phyloP scores from a whole-genome alignment of 92 coral and sea anemone genomes.

The Parazoanthus atlanticus region DNA sequence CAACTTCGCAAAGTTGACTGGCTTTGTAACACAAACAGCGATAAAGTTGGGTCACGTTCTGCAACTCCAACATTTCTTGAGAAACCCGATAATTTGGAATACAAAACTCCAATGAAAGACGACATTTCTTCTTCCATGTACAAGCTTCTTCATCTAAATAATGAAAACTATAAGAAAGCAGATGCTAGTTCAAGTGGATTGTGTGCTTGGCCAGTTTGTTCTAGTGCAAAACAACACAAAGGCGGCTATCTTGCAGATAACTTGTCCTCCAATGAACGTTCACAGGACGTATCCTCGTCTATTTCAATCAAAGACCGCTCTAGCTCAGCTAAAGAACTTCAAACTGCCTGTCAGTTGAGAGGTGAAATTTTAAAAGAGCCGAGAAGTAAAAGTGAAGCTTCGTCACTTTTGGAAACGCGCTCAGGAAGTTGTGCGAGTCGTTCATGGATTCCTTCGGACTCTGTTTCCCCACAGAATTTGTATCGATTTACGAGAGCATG shows the following conservation, averaged over 20 bases:
- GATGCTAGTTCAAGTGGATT: slow-evolving; percentile 2
- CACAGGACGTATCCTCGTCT: neutral
- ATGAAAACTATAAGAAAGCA: slow-evolving; percentile 8
- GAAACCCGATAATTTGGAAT: slow-evolving; percentile 11
- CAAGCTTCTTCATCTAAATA: slow-evolving; percentile 23
- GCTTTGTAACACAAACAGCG: neutral
- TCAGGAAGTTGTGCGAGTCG: neutral
- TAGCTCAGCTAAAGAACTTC: slow-evolving; percentile 13
- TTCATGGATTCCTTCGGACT: slow-evolving; percentile 32
- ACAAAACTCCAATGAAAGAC: neutral
- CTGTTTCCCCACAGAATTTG: slow-evolving; percentile 23
- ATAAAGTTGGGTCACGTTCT: slow-evolving; percentile 3
- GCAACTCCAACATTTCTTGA: neutral
- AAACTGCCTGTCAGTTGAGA: neutral
- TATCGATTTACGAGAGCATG: slow-evolving; percentile 21
- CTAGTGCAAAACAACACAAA: slow-evolving; percentile 48
- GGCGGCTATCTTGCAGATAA: slow-evolving; percentile 50
- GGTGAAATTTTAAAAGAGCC: slow-evolving; percentile 12
- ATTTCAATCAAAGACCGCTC: slow-evolving; percentile 23
- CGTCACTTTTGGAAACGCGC: neutral
- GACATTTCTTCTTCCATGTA: slow-evolving; percentile 28
- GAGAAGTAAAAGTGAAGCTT: slow-evolving; percentile 4
- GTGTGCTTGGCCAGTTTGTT: slow-evolving; percentile 76
- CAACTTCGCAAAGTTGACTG: slow-evolving; percentile 36
- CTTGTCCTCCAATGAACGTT: slow-evolving; percentile 4